Evolutionary conservation across 2,113 vertebrate genomes (phyloP), one percentile per base, ranked within the genome.

Genomic region (Pollachius pollachius): DNA sequence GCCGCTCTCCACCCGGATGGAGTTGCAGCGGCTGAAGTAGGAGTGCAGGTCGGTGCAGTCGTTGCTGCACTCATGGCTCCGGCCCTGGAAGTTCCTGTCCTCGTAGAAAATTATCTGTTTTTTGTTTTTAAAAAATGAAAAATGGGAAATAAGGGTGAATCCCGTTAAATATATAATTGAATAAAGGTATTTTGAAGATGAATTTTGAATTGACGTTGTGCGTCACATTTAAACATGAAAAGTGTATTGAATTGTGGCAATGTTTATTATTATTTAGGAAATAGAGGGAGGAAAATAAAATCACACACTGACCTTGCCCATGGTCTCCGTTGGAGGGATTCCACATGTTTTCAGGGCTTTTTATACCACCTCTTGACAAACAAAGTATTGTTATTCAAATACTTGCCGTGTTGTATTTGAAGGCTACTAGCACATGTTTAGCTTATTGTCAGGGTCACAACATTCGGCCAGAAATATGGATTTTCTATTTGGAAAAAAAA

Each of bases 71-170:
- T 92, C 93, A 88, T 92, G 91, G 81, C 84, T 91, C 75, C 91
- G 92, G 76, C 93, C 93, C 85, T 91, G 89, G 81, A 93, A 93
- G 88, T 93, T 89, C 65, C 89, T 92, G 83, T 94, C 92, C 82
- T 93, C 92, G 84, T 92, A 93, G 86, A 93, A 94, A 77, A 90
- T 89, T 30, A 94, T 92, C 93, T 94, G 76, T 8, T 48, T 9
- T 48, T 48, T 7, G 41, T 48, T 48, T 48, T 48, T 41, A 8
- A 60, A 67, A 48, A 59, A 65, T 30, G 6, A 58, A 59, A 62
- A 61, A 6, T 21, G 17, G 52, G 18, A 23, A 67, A 57, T n/a
- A 57, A 57, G n/a, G 13, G 15, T 6, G 13, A 17, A n/a, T 13
- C n/a, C 15, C 16, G 6, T 57, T 57, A 57, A 48, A 48, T 13